Base-by-base conservation (phyloP, 2,888 invertebrate genomes). In the Ctenicera cuprea region DNA sequence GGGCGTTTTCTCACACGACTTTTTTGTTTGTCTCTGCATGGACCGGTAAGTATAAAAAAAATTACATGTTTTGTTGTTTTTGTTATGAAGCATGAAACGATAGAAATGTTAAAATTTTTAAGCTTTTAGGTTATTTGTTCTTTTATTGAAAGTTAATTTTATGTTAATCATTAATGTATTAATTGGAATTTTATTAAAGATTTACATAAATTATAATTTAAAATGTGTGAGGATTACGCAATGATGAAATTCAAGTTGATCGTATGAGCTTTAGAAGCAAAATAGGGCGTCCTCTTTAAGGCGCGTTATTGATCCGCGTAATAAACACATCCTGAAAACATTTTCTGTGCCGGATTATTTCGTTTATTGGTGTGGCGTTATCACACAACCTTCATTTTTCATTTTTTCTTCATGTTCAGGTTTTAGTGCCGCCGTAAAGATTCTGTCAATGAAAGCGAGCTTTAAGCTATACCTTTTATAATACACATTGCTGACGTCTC, bases 1-100 rank as follows among this genome's bases (percentile, higher is more conserved):
- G 76, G 74, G 77, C 76, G 77, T 76, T 76, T 76, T 74, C 74
- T 67, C 63, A 38, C 38, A 73, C 37, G 54, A 73, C 57, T 68
- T 69, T 66, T 50, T 57, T 63, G 63, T 69, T 45, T 48, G 52
- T 30, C 30, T 26, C 41, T 22, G 41, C 22, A 63, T 67, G 45
- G 52, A 41, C 52, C 37, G 69, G 69, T 69, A 22, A 67, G 72
- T 61, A 52, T 9, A 41, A 16, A n/a, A 22, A 16, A 16, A 11
- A 20, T 30, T 62, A 37, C 33, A 37, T 11, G 16, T 18, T 3
- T 30, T 30, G 0, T 18, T 37, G 33, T 16, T 8, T 61, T 22
- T 57, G 3, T 16, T 16, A 8, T 11, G 3, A 52, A n/a, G 7
- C 5, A 20, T 52, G 43, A 16, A 45, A 45, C 16, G 5, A 38